These are phyloP conservation scores for Spizella passerina DNA, from an alignment of 2,797 vertebrate species.

Conservation along the genomic window DNA sequence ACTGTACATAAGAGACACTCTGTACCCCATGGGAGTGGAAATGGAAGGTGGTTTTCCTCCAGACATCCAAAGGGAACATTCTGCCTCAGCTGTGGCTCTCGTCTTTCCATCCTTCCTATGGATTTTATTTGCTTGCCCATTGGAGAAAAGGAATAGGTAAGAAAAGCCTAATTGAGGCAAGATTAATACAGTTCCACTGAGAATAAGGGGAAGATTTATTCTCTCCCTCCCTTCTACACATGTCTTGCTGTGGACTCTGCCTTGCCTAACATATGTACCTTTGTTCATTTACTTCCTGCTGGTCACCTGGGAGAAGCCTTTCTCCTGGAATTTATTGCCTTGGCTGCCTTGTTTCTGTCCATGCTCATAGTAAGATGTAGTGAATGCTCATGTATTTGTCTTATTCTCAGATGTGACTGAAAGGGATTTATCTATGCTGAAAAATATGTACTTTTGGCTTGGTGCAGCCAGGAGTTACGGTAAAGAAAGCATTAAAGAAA, in stretches of 20 bases:
- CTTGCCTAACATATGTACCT: not conserved
- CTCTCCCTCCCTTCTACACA: not conserved
- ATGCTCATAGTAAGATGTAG: not conserved
- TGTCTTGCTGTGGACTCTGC: not conserved
- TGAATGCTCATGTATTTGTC: not conserved
- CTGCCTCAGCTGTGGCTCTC: not conserved
- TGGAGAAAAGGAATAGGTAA: not conserved
- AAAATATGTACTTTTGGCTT: constrained; percentile 32
- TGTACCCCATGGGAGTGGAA: not conserved
- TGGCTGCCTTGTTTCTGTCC: not conserved
- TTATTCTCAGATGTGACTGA: not conserved
- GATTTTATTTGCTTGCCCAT: not conserved
- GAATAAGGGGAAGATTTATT: constrained; percentile 20
- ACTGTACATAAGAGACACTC: not conserved
- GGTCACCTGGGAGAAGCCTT: not conserved
- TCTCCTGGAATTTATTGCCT: constrained; percentile 30
- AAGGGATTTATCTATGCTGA: constrained; percentile 6
- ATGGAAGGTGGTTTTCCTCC: not conserved
- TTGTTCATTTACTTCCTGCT: constrained; percentile 12
- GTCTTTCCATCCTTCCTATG: not conserved
- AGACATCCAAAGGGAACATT: not conserved
- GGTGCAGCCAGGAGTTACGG: not conserved
- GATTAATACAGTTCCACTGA: not conserved
- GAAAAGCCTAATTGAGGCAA: constrained; percentile 35
- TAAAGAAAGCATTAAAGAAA: constrained; percentile 45